phyloP scores from a whole-genome alignment of 2,888 invertebrate species.

The Agrotis segetum region DNA sequence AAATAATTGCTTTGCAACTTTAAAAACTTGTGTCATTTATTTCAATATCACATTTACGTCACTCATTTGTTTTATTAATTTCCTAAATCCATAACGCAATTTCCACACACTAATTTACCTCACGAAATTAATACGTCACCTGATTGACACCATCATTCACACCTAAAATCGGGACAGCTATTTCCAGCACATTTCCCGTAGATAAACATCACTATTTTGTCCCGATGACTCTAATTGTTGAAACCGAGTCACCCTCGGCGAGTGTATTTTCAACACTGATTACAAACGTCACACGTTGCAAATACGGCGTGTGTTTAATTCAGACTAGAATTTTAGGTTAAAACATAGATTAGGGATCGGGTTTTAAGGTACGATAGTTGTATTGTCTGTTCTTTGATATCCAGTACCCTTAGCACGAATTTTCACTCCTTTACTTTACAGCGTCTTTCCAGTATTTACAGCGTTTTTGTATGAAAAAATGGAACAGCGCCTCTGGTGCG shows the following conservation, averaged over 20 bases:
- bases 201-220: conserved; percentile 28
- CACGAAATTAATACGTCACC: background rate
- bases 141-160: conserved; percentile 6
- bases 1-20: too few relatives aligned
- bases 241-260: conserved; percentile 27
- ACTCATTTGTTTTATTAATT: too few relatives aligned
- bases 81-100: background rate
- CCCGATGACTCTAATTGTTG: conserved; percentile 29
- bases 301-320: conserved; percentile 17
- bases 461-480: too few relatives aligned
- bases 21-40: too few relatives aligned
- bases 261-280: conserved; percentile 39
- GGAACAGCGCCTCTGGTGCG: too few relatives aligned
- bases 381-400: too few relatives aligned
- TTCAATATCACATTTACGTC: too few relatives aligned
- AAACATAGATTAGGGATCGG: background rate
- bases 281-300: conserved; percentile 10
- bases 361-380: background rate
- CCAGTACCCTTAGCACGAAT: too few relatives aligned
- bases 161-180: conserved; percentile 13
- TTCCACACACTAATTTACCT: background rate
- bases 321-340: background rate
- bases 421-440: too few relatives aligned
- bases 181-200: conserved; percentile 10
- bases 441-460: too few relatives aligned